phyloP scores from a whole-genome alignment of 2,113 vertebrate genomes.

The Elephas maximus region DNA sequence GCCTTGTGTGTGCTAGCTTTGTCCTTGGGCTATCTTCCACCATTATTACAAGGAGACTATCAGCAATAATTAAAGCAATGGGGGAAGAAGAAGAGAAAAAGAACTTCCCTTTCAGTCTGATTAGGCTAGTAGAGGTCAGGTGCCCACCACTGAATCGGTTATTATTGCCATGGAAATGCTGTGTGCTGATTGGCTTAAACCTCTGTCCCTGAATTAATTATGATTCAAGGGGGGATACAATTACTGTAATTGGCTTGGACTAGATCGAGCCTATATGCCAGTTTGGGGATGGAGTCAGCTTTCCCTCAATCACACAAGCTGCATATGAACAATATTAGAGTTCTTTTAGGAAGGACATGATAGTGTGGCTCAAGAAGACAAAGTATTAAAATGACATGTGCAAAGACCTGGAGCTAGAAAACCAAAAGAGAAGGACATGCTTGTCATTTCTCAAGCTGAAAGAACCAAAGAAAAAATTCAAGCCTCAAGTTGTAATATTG shows the following conservation, averaged over 20 bases:
- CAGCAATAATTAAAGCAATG: neutral
- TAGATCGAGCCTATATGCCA: neutral
- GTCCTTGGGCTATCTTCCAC: neutral
- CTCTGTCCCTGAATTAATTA: neutral
- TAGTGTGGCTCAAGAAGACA: too few relatives aligned
- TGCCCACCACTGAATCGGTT: neutral
- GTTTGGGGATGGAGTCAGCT: neutral
- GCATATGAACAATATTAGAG: neutral
- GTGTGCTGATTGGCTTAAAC: neutral
- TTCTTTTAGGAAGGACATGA: neutral
- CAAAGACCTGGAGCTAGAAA: too few relatives aligned
- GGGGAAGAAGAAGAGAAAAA: neutral
- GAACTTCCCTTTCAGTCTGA: neutral
- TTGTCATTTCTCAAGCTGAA: too few relatives aligned
- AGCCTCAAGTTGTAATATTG: too few relatives aligned
- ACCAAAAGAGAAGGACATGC: too few relatives aligned
- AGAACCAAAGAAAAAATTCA: too few relatives aligned
- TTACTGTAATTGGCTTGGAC: neutral
- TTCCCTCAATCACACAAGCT: neutral
- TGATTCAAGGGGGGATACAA: neutral
- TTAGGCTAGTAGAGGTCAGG: neutral
- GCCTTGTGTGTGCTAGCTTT: neutral
- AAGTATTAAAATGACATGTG: too few relatives aligned
- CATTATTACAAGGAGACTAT: neutral
- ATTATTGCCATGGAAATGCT: neutral